Conservation (phyloP, 1,140 invertebrate species). For the Zaprionus kolodkinae region DNA sequence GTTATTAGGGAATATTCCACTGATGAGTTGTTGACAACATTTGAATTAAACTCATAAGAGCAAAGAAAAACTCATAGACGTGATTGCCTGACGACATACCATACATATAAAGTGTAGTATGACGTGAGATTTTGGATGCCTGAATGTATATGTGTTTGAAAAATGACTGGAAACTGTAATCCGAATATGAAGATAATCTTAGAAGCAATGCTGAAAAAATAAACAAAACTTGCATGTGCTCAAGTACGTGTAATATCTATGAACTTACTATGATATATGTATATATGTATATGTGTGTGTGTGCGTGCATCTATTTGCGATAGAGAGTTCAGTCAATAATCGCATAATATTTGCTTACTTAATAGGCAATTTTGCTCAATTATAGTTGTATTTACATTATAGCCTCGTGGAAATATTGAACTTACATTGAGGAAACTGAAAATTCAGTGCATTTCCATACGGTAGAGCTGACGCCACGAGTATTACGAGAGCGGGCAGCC, state of each 20-base stretch:
- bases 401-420: slow-evolving; percentile 2
- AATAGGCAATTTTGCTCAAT: slow-evolving; percentile 8
- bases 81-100: not conserved
- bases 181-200: not conserved
- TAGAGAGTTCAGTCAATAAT: slow-evolving; percentile 6
- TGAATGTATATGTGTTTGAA: no score
- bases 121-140: no score
- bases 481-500: slow-evolving; percentile 44
- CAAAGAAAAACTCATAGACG: not conserved
- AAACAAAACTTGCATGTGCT: no score
- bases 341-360: slow-evolving; percentile 7
- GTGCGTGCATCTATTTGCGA: no score
- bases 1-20: slow-evolving; percentile 42
- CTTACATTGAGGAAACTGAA: slow-evolving; percentile 56
- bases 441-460: slow-evolving; percentile 17
- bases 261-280: not conserved
- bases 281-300: no score
- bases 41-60: slow-evolving; percentile 13
- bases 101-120: not conserved
- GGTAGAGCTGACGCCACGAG: slow-evolving; percentile 26
- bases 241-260: not conserved
- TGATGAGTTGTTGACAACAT: slow-evolving; percentile 44
- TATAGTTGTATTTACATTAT: not conserved
- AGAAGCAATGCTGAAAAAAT: not conserved
- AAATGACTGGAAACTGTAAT: not conserved